A percentile compares a stretch with the other conserved stretches of the same genome.
These are phyloP conservation scores for Xestoiulus laeticollis DNA, from an alignment of 2,888 invertebrate species.

Conservation along the genomic window DNA sequence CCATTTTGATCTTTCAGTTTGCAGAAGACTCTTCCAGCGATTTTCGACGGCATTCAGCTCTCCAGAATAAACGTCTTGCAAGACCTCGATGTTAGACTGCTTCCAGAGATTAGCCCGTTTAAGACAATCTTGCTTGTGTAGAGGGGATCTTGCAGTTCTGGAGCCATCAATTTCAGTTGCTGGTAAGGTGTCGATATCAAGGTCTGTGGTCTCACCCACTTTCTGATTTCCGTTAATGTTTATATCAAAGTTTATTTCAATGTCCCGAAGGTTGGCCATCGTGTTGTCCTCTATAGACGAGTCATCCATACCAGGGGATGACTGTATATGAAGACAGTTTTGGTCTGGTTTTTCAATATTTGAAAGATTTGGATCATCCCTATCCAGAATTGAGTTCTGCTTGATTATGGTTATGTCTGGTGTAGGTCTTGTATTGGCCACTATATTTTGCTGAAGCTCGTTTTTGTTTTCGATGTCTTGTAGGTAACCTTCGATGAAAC, in stretches of 20 bases:
- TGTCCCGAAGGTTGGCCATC: background rate
- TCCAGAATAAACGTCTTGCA: background rate
- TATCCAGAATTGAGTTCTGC: background rate
- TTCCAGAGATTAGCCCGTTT: background rate
- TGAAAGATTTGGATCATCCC: background rate
- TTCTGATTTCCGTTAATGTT: background rate
- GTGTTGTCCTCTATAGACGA: background rate
- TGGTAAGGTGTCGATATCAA: background rate
- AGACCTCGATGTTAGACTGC: background rate
- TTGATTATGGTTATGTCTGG: background rate
- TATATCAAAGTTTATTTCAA: background rate
- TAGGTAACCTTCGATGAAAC: conserved; percentile 49
- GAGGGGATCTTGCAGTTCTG: background rate
- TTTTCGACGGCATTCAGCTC: background rate
- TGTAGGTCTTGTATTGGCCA: background rate
- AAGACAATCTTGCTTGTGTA: background rate
- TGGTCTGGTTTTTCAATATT: background rate
- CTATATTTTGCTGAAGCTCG: background rate
- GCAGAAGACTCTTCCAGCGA: conserved; percentile 36
- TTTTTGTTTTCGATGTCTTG: conserved; percentile 5
- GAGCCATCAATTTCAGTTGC: background rate
- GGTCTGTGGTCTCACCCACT: background rate
- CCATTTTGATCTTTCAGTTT: conserved; percentile 41
- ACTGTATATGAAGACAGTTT: background rate
- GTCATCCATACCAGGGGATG: background rate